Evolutionary conservation across 1,140 invertebrate species (phyloP).

Genomic region (Elysia chlorotica): DNA sequence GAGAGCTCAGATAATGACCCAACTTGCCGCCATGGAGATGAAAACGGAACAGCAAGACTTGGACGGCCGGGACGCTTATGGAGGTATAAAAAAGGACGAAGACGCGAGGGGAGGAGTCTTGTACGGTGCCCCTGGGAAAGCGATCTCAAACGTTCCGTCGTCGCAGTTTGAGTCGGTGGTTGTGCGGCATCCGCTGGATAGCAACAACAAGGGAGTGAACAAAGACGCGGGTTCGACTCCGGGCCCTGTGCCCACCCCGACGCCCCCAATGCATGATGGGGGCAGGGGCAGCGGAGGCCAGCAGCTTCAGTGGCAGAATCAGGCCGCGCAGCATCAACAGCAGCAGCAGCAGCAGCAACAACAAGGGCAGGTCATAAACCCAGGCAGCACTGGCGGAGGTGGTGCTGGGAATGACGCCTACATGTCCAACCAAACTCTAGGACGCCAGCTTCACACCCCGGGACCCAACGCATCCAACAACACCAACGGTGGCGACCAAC

Average conservation of each 20-base stretch:
- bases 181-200: constrained; percentile 12
- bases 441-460: constrained; percentile 16
- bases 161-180: constrained; percentile 23
- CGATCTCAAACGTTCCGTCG: constrained; percentile 12
- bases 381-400: not conserved
- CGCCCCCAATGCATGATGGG: constrained; percentile 2
- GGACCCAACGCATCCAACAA: not conserved
- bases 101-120: not conserved
- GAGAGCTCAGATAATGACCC: constrained; percentile 6
- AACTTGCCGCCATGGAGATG: constrained; percentile 11
- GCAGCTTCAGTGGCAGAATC: not conserved
- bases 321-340: constrained; percentile 2
- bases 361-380: constrained; percentile 8
- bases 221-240: constrained; percentile 18
- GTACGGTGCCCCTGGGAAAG: constrained; percentile 11
- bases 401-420: not conserved
- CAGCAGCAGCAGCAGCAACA: constrained; percentile 3
- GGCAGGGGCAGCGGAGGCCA: constrained; percentile 8
- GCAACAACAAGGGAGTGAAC: no score
- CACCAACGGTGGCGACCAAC: not conserved
- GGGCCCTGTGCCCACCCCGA: constrained; percentile 12
- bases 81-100: constrained; percentile 15
- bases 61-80: constrained; percentile 17
- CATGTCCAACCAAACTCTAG: constrained; percentile 14
- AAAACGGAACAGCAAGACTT: constrained; percentile 15